Conservation (phyloP, 2,113 vertebrate species). For the Neotoma lepida region DNA sequence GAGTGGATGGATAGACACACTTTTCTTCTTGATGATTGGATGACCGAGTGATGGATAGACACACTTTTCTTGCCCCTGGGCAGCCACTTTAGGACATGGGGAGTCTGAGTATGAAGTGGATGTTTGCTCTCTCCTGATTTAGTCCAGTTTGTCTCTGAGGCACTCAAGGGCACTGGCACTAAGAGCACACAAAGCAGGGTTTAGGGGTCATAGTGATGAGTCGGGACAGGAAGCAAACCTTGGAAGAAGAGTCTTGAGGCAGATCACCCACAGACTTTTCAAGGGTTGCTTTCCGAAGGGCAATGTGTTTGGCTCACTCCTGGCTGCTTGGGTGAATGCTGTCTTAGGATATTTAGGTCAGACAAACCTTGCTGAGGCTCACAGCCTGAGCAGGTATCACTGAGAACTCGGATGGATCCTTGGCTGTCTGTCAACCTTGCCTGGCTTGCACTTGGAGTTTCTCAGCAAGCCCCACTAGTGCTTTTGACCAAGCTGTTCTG, state of each 20-base stretch:
- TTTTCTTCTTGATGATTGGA: neutral
- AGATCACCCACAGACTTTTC: neutral
- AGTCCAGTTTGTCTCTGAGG: neutral
- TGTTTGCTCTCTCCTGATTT: neutral
- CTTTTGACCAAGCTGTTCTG: neutral
- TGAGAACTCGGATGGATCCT: neutral
- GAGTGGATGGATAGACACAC: neutral
- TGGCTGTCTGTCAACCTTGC: neutral
- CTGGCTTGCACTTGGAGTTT: neutral
- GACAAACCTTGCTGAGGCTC: neutral
- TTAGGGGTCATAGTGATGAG: neutral
- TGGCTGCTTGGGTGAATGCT: neutral
- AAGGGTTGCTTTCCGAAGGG: neutral
- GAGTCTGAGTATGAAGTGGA: neutral
- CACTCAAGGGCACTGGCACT: neutral
- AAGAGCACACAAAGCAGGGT: neutral
- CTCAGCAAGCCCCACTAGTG: neutral
- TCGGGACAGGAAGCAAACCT: neutral
- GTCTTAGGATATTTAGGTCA: neutral
- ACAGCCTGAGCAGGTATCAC: neutral
- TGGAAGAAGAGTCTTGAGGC: neutral
- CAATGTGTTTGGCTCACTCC: neutral
- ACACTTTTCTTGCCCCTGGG: neutral
- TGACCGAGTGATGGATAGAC: neutral
- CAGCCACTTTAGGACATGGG: neutral